Evolutionary conservation across 2,888 invertebrate genomes (phyloP).

Genomic region (Pachycephus smyrnensis): DNA sequence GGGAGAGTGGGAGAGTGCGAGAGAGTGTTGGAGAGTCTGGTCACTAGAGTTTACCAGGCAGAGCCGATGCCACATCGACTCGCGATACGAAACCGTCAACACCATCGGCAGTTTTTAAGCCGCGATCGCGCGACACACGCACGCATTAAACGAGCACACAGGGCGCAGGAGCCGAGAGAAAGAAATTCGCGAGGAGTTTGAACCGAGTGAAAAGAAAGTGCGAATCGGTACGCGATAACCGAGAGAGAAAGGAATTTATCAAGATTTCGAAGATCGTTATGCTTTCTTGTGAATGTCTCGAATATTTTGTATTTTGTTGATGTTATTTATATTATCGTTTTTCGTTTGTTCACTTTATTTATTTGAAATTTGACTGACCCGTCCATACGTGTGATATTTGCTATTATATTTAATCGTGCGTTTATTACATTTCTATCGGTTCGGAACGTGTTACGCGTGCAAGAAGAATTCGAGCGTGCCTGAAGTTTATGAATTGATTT

Average conservation of each 20-base stretch:
- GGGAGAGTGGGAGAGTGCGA: neutral
- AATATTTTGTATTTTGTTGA: neutral
- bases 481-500: neutral
- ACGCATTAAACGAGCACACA: neutral
- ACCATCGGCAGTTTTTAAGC: conserved; percentile 24
- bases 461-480: neutral
- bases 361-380: neutral
- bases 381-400: neutral
- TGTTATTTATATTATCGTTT: neutral
- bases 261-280: neutral
- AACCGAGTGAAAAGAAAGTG: conserved; percentile 4
- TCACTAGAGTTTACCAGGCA: conserved; percentile 16
- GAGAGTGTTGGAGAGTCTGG: neutral
- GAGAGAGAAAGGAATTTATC: conserved; percentile 35
- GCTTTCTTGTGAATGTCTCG: neutral
- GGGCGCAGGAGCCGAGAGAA: neutral
- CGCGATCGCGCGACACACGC: conserved; percentile 1
- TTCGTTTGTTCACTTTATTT: neutral
- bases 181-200: neutral
- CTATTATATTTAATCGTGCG: neutral
- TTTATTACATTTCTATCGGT: neutral
- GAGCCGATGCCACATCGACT: conserved; percentile 48
- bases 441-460: neutral
- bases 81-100: conserved; percentile 48
- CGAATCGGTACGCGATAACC: neutral